These are phyloP conservation scores for Petrophora chlorosata DNA, from an alignment of 2,888 invertebrate species.

Conservation along the genomic window DNA sequence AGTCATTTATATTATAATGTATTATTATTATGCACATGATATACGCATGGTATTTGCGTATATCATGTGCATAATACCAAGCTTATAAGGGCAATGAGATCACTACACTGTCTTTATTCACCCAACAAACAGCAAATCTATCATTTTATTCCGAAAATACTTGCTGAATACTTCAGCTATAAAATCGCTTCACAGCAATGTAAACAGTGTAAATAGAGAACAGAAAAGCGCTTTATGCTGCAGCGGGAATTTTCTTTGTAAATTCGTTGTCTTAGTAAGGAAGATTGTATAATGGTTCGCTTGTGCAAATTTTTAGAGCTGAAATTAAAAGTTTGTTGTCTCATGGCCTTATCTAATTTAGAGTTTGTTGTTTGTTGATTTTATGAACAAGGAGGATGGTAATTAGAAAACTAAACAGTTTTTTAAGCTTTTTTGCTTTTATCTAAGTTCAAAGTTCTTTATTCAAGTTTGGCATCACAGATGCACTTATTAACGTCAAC, in stretches of 20 bases:
- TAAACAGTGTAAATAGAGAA: conserved; percentile 37
- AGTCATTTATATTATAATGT: too few relatives aligned
- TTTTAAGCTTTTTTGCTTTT: too few relatives aligned
- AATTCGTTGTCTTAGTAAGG: conserved; percentile 40
- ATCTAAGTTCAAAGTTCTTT: too few relatives aligned
- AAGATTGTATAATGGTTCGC: conserved; percentile 15
- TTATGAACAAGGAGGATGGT: background rate
- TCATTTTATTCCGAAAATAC: background rate
- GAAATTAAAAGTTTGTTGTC: conserved; percentile 8
- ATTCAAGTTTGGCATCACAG: too few relatives aligned
- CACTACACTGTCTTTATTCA: too few relatives aligned
- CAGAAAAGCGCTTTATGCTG: conserved; percentile 33
- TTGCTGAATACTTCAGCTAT: conserved; percentile 7
- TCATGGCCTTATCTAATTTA: conserved; percentile 10
- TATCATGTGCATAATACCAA: too few relatives aligned
- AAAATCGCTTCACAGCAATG: conserved; percentile 20
- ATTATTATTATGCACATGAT: too few relatives aligned
- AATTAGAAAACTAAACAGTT: background rate
- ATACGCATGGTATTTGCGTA: too few relatives aligned
- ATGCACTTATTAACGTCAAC: too few relatives aligned
- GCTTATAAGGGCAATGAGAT: too few relatives aligned
- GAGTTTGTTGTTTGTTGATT: too few relatives aligned
- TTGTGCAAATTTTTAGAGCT: conserved; percentile 6
- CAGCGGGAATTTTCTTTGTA: conserved; percentile 46
- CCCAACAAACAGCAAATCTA: background rate